phyloP scores from a whole-genome alignment of 1,140 invertebrate species.

The Aphelenchoides fujianensis region DNA sequence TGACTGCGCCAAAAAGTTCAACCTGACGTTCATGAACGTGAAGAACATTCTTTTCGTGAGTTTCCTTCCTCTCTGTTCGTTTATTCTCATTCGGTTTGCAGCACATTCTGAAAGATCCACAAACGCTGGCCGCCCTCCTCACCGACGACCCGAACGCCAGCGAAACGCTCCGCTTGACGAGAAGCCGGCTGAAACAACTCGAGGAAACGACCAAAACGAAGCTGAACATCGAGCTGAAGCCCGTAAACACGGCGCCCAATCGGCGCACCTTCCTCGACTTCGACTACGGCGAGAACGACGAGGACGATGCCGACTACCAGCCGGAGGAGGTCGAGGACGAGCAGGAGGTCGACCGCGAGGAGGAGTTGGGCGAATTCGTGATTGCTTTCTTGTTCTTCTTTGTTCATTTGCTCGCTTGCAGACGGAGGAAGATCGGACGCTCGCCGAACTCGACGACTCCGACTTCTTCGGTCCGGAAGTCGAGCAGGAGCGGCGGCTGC shows the following conservation, averaged over 20 bases:
- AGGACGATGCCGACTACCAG: constrained; percentile 38
- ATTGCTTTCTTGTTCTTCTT: not conserved
- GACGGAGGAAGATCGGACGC: constrained; percentile 6
- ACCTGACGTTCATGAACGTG: constrained; percentile 39
- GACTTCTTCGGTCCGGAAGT: no score
- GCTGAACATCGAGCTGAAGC: constrained; percentile 32
- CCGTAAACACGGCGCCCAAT: constrained; percentile 24
- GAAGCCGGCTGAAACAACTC: constrained; percentile 32
- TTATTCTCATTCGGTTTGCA: constrained; percentile 14
- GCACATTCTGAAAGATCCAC: constrained; percentile 48
- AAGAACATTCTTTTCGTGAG: constrained; percentile 49
- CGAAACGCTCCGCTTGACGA: constrained; percentile 40
- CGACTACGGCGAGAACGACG: constrained; percentile 41
- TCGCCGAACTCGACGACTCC: no score
- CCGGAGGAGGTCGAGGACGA: constrained; percentile 28
- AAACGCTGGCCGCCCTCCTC: constrained; percentile 38
- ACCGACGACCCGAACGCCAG: constrained; percentile 41
- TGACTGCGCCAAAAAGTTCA: constrained; percentile 39
- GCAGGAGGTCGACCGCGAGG: no score
- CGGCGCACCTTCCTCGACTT: constrained; percentile 38
- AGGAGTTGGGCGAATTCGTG: constrained; percentile 17
- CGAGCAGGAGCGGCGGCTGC: no score
- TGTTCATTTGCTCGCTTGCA: constrained; percentile 1
- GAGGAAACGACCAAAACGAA: constrained; percentile 34
- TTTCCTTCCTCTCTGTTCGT: constrained; percentile 20